These are phyloP conservation scores for Deroptyus accipitrinus DNA, from an alignment of 2,113 vertebrate genomes.

Conservation along the genomic window DNA sequence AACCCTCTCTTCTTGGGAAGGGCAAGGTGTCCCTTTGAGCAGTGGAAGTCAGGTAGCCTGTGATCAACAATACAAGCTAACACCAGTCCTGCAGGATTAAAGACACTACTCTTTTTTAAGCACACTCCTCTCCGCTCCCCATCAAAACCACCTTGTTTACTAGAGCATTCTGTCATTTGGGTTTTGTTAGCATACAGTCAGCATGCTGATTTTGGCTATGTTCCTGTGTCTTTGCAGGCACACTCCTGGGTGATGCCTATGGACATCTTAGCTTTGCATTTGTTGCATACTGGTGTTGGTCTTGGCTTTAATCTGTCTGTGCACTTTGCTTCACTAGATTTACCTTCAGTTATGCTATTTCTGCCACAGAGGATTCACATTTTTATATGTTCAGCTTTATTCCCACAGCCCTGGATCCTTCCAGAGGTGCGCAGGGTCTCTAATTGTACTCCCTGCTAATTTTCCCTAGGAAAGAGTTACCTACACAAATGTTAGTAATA, in stretches of 20 bases:
- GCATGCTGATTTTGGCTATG: not conserved
- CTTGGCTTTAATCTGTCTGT: not conserved
- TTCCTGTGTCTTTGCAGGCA: not conserved
- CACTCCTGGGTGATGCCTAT: not conserved
- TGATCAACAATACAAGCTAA: not conserved
- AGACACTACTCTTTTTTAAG: not conserved
- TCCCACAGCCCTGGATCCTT: not conserved
- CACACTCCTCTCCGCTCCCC: too few species aligned
- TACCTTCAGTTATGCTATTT: not conserved
- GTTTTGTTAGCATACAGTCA: not conserved
- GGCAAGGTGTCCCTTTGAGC: not conserved
- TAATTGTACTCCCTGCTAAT: not conserved
- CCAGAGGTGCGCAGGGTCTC: not conserved
- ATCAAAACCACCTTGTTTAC: not conserved
- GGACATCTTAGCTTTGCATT: not conserved
- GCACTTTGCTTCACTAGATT: not conserved
- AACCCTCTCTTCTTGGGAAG: not conserved
- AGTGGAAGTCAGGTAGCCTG: not conserved
- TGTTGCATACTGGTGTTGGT: not conserved
- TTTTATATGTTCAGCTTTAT: not conserved
- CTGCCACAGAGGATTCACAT: not conserved
- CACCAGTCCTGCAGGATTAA: not conserved
- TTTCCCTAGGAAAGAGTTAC: not conserved
- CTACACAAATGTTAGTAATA: not conserved
- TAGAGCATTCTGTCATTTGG: not conserved